These are phyloP conservation scores for Semnornis frantzii DNA, from an alignment of 2,113 vertebrate species.

Conservation along the genomic window DNA sequence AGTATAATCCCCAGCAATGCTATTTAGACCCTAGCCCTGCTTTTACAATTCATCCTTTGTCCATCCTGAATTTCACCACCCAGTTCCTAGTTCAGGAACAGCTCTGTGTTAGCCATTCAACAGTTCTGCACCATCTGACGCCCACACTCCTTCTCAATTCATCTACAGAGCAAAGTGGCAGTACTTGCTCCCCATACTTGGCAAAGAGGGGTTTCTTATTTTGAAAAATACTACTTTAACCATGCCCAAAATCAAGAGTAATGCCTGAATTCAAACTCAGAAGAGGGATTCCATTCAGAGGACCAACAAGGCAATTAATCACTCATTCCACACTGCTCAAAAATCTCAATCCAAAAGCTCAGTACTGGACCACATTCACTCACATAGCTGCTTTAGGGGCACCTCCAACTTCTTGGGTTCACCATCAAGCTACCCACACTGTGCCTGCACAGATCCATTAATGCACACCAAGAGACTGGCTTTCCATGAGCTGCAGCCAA, in stretches of 20 bases:
- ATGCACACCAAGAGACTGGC: accelerated
- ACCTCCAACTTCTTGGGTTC: background rate
- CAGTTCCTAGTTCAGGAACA: background rate
- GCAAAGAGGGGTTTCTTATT: background rate
- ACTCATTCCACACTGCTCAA: background rate
- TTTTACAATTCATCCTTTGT: background rate
- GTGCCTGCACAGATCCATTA: background rate
- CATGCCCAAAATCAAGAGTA: background rate
- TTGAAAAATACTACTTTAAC: background rate
- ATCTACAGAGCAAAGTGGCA: background rate
- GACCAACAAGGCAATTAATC: background rate
- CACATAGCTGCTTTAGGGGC: background rate
- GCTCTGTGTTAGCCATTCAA: background rate
- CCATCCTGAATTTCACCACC: background rate
- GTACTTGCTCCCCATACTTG: background rate
- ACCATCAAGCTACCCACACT: accelerated
- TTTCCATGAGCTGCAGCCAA: background rate
- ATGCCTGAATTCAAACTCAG: background rate
- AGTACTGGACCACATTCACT: background rate
- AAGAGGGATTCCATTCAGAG: background rate
- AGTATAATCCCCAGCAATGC: background rate
- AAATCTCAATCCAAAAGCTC: background rate
- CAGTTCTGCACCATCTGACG: background rate
- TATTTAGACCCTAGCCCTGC: background rate
- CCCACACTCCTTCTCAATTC: background rate